phyloP scores from a whole-genome alignment of 2,113 vertebrate genomes.

The Tamias sibiricus region DNA sequence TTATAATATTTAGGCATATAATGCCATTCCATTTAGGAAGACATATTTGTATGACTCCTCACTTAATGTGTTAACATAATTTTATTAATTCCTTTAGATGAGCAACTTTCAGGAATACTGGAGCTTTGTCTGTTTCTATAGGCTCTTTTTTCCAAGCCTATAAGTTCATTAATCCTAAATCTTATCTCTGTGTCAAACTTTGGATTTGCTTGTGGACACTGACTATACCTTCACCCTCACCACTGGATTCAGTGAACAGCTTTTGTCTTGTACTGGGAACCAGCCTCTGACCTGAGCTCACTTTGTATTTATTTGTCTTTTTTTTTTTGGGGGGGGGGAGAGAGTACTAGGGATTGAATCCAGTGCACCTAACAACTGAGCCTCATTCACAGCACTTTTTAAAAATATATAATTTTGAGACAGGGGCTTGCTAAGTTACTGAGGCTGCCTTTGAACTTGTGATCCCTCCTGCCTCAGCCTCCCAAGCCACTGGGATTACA shows the following conservation, averaged over 20 bases:
- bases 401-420: too few relatives aligned
- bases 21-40: neutral
- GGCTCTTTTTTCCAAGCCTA: neutral
- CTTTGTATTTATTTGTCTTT: neutral
- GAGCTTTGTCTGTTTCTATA: neutral
- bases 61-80: neutral
- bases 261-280: neutral
- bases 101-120: neutral
- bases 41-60: neutral
- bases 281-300: neutral
- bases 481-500: too few relatives aligned
- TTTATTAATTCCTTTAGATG: neutral
- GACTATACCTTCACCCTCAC: neutral
- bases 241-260: neutral
- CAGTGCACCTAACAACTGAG: too few relatives aligned
- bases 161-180: neutral
- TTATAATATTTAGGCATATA: neutral
- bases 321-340: too few relatives aligned
- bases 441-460: too few relatives aligned
- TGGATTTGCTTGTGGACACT: accelerated
- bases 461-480: too few relatives aligned
- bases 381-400: too few relatives aligned
- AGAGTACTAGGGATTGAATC: too few relatives aligned
- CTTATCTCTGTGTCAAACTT: neutral
- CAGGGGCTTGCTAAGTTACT: too few relatives aligned